Base-by-base conservation (phyloP, 2,113 vertebrate species). In the Tenrec ecaudatus region DNA sequence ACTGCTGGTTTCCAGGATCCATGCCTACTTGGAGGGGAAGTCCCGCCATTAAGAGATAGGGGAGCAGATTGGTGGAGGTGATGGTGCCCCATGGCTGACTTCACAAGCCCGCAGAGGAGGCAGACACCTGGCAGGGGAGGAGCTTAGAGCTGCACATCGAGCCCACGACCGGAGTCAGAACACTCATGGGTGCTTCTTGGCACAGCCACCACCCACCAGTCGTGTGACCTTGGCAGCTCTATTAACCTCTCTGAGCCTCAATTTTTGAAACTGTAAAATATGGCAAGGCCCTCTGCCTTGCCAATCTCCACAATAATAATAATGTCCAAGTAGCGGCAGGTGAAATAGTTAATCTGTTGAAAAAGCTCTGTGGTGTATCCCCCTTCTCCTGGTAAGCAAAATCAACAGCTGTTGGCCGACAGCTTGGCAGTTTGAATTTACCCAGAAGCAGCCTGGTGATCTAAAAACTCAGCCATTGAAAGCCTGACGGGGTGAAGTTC, bases 11-110 rank as follows among this genome's bases (percentile, higher is more conserved):
- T 96, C 88, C 96, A 97, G 90, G 93, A 33, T 80, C 7, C 23
- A 62, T 60, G 96, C 89, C 83, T 92, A 77, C 92, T 93, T 94
- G 94, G 92, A 80, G 92, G 78, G 95, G 94, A 86, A 94, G 89
- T 90, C 91, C 95, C 93, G 95, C 95, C 7, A 96, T 92, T 94
- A 92, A 80, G 93, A 96, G 90, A 96, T 87, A 96, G 69, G 93
- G 82, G 57, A 96, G 88, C 94, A 79, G 92, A 94, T 79, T 47
- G 96, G 66, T 1, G 17, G 92, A 89, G 84, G 77, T 71, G 88
- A 91, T 86, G 82, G 93, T 95, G 76, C 75, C 94, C 68, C 68
- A 36, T 8, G 88, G 90, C 83, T 76, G 88, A 14, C 73, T 89
- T 91, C 76, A 90, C 75, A 57, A 58, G 22, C 78, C 82, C 3